Evolutionary conservation across 2,113 vertebrate genomes (phyloP).

Genomic region (Dasyprocta punctata): DNA sequence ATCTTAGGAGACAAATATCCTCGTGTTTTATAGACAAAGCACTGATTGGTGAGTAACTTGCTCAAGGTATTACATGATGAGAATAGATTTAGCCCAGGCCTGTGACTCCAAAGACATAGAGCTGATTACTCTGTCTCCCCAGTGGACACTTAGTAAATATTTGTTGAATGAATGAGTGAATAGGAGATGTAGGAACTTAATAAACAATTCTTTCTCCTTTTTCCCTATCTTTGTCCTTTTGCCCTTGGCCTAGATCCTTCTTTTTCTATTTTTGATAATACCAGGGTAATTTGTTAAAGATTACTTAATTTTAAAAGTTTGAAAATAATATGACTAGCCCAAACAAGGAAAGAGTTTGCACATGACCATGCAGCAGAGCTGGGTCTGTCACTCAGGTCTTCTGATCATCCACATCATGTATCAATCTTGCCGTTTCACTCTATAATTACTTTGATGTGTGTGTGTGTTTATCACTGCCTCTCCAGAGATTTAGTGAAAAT

Average conservation of each 20-base stretch:
- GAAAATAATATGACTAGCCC: neutral
- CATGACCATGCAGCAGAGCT: neutral
- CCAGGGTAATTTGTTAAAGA: slow-evolving; percentile 21
- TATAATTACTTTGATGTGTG: slow-evolving; percentile 1
- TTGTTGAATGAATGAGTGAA: neutral
- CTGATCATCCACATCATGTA: neutral
- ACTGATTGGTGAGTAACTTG: neutral
- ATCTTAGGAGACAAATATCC: neutral
- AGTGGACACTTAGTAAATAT: neutral
- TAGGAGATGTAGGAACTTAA: neutral
- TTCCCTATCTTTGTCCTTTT: neutral
- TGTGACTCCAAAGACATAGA: neutral
- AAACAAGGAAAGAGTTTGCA: neutral
- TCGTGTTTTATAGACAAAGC: slow-evolving; percentile 23
- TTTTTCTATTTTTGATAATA: slow-evolving; percentile 19
- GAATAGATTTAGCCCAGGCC: neutral
- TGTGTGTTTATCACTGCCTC: neutral
- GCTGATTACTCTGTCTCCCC: neutral
- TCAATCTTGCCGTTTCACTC: neutral
- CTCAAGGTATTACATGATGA: neutral
- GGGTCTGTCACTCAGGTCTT: neutral
- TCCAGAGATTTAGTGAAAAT: slow-evolving; percentile 2
- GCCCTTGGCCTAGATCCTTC: neutral
- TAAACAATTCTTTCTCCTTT: neutral
- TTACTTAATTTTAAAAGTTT: slow-evolving; percentile 25